Evolutionary conservation across 2,113 vertebrate species (phyloP), one percentile per base, ranked within the genome.

Genomic region (Himantopus leucocephalus): DNA sequence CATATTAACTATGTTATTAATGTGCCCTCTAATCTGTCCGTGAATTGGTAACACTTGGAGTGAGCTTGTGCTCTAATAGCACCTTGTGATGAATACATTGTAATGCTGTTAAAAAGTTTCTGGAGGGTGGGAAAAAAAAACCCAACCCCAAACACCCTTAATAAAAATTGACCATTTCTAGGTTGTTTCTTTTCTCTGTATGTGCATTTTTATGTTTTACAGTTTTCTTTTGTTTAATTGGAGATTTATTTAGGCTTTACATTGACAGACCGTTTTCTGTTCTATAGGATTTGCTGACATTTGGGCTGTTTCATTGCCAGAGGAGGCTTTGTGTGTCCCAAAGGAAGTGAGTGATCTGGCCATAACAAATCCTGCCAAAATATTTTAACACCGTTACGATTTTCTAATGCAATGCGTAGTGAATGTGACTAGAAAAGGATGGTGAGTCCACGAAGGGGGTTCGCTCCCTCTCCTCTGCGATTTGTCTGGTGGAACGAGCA

Each of bases 1-100:
- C 97, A 97, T 98, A 98, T 98, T 98, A 99, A 98, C 98, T 97
- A 96, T 87, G 98, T 98, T 98, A 98, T 98, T 98, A 98, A 99
- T 98, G 98, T 97, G 97, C 97, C 96, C 97, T 98, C 98, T 98
- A 98, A 98, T 98, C 98, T 98, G 94, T 95, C 97, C 90, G 66
- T 83, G 97, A 98, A 98, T 98, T 97, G 98, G 97, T 96, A 97
- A 92, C 97, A 94, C 96, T 97, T 71, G 87, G 95, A 97, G 95
- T 32, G 93, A 97, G 97, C 85, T 90, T 91, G 56, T 70, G 97
- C 94, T 96, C 94, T 97, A 92, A 97, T 96, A 97, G 97, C 95
- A 88, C 96, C 95, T 97, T 59, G 94, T 95, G 79, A 95, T 97
- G 97, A 97, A 96, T 97, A 88, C 88, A 92, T 82, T 89, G 95